Base-by-base conservation (phyloP, 2,113 vertebrate species). In the Nannospalax galili region DNA sequence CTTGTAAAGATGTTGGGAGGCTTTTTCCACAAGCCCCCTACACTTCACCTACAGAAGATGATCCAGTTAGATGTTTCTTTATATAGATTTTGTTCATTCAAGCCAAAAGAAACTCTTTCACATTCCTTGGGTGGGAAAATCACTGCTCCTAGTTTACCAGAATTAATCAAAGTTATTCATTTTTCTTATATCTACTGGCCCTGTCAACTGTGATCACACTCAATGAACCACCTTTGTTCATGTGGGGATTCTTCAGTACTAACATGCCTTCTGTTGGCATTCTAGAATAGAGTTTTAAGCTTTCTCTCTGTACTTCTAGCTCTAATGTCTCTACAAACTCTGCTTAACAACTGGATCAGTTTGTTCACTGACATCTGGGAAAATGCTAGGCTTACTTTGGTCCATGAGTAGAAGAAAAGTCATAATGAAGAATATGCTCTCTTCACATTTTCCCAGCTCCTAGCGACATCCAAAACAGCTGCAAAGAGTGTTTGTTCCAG, bases 311-410 rank as follows among this genome's bases (percentile, higher is more conserved):
- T 79, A 79, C 37, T 4, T 75, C 35, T 90, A 72, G 28, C 64
- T 92, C 58, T 84, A 58, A 95, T 89, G 69, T 75, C 90, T 95
- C 81, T 92, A 73, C 86, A 96, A 88, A 92, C 24, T 88, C 48
- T 75, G n/a, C 60, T 92, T 79, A 92, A 94, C 42, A 84, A 73
- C 42, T 86, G 48, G 70, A 91, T 95, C 91, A 97, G 26, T 82
- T 91, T 91, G 91, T 92, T 69, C 94, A 80, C 77, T 84, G 94
- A 97, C 94, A 95, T 95, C 92, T 96, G 94, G 94, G 92, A 92
- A 96, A 96, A 85, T 92, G 69, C 85, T 91, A 85, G 69, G 72
- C 88, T 91, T 12, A 52, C 20, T 95, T 93, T 95, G 78, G 85
- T 90, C 70, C 95, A 69, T 67, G 42, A 95, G 28, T 91, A 86